Conservation (phyloP, 2,888 invertebrate species). For the Dorcus parallelipipedus region DNA sequence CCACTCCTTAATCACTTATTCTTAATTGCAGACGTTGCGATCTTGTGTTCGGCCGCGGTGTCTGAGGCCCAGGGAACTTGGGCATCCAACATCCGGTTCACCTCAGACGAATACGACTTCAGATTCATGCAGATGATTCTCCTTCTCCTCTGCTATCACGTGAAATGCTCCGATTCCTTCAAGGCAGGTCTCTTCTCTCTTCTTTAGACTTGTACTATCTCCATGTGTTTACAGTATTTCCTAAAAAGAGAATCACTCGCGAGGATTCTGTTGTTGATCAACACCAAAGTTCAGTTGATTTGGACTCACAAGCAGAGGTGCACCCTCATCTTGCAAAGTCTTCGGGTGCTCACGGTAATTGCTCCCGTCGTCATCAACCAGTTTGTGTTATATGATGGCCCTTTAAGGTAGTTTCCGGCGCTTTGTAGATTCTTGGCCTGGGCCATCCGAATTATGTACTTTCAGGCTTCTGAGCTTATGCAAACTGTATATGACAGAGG, state of each 20-base stretch:
- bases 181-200: background rate
- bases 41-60: constrained; percentile 35
- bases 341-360: constrained; percentile 1
- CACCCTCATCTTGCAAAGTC: constrained; percentile 2
- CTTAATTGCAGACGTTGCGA: constrained; percentile 31
- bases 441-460: background rate
- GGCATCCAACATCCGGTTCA: constrained; percentile 31
- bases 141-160: constrained; percentile 32
- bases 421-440: background rate
- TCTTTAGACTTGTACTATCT: background rate
- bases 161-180: background rate
- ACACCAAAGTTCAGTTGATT: background rate
- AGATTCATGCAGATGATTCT: constrained; percentile 42
- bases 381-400: constrained; percentile 5
- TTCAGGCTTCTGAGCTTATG: background rate
- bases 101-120: constrained; percentile 32
- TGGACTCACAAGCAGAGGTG: constrained; percentile 10
- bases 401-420: background rate
- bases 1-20: background rate
- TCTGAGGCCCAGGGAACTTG: constrained; percentile 32
- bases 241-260: too few species aligned
- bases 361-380: constrained; percentile 1
- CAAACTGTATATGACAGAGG: background rate
- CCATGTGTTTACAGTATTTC: too few species aligned
- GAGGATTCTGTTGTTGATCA: constrained; percentile 6